Evolutionary conservation across 2,888 invertebrate genomes (phyloP), one percentile per base, ranked within the genome.

Genomic region (Hyposoter didymator): DNA sequence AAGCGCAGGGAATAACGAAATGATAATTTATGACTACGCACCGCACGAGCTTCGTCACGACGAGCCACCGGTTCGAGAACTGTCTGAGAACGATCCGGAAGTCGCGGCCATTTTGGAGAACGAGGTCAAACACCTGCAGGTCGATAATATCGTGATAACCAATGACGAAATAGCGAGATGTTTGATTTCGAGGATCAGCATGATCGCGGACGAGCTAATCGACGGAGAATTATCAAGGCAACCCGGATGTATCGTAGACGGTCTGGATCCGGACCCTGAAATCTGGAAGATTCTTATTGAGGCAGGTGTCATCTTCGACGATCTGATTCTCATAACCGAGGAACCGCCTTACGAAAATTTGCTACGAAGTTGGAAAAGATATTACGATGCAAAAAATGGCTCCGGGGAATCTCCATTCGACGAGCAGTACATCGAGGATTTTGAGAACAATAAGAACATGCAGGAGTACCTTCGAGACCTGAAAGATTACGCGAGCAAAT

Each of bases 221-320:
- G 88, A 87, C n/a, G 81, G 75, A 1, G 84, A 79, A 45, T 74
- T 87, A n/a, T 79, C 69, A 67, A 88, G 88, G 70, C 86, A 94
- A 90, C 95, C 95, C 28, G 95, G 95, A 88, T 96, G 95, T 94
- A 95, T 96, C 85, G 93, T 96, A 76, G 96, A 96, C 90, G 96
- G 95, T 0, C 95, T 96, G 92, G 94, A 95, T 35, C 90, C 94
- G 32, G 94, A 95, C 87, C 85, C 94, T 17, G 94, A 95, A 85
- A 93, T 94, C 89, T 95, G 96, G 94, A 91, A 91, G 69, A 92
- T 92, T 82, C 90, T 96, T 14, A 89, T 87, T 8, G 93, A 94
- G 45, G 92, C 94, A 4, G 94, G 95, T 85, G 91, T 94, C 76
- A 88, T 94, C 28, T 95, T 96, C 32, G 95, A 96, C 90, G 94